Evolutionary conservation across 2,888 invertebrate species (phyloP), one percentile per base, ranked within the genome.

Genomic region (Trichopria drosophilae): DNA sequence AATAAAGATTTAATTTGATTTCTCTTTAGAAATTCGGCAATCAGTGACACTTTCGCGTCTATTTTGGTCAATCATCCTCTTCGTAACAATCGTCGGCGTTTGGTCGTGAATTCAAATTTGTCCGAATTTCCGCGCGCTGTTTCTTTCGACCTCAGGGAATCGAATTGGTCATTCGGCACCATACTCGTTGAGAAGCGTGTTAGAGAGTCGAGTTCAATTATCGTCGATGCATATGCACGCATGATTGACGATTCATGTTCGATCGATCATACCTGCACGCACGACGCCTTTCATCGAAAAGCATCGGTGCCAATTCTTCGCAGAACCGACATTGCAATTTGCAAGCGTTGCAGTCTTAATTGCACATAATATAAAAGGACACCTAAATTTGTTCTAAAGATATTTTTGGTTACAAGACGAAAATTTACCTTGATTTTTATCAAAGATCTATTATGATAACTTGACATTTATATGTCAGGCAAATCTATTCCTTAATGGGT

Each of bases 81-180:
- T 51, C 40, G 54, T 55, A 59, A 40, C 49, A 41, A 49, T 29
- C 43, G 43, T n/a, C 20, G 10, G 18, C 7, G 15, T 32, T 52
- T 55, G 61, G 64, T 54, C 58, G 51, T 65, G 70, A 63, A 70
- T 70, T 69, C 69, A 69, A 70, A 70, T 69, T 58, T 61, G 58
- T 59, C 66, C 67, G 64, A 69, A 69, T 68, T 67, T 67, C 61
- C 60, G 12, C 13, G 12, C 20, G 19, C 19, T n/a, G 9, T 10
- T 20, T n/a, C n/a, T n/a, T n/a, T n/a, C n/a, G n/a, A n/a, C n/a
- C n/a, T n/a, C n/a, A n/a, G n/a, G n/a, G n/a, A n/a, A n/a, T n/a
- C n/a, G n/a, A n/a, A n/a, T n/a, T n/a, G n/a, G n/a, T n/a, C n/a
- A n/a, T 20, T 26, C 13, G 9, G 9, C n/a, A 18, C 19, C 7